Evolutionary conservation across 2,888 invertebrate genomes (phyloP), one percentile per base, ranked within the genome.

Genomic region (Physocephala rufipes): DNA sequence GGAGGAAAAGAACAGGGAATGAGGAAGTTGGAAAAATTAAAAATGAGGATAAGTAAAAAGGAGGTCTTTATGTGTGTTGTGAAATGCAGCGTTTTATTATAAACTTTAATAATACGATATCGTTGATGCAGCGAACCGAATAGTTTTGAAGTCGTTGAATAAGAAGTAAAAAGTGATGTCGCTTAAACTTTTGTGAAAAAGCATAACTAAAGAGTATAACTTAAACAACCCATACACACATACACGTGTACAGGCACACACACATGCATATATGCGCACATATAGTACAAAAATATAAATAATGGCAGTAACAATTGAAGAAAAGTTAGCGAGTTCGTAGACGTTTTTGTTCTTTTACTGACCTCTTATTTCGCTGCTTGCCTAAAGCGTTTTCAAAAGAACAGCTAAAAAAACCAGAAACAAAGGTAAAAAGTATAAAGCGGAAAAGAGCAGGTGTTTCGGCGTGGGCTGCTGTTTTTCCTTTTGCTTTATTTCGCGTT

Each of bases 1-100:
- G 1, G 53, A 49, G 21, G 12, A 71, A 61, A 62, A 19, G 9
- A 66, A 47, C 1, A 55, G 15, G 19, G 16, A 43, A 59, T n/a
- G 12, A 43, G 36, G 36, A 36, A 7, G n/a, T n/a, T 19, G 15
- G 21, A 0, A 53, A 36, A 26, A 58, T 7, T 58, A 24, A 64
- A 49, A 64, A 58, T 58, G 28, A 28, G 30, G 16, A 24, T 21
- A 53, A 36, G 66, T 70, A 67, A 69, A 73, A 73, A 69, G 61
- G 62, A 68, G 62, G 66, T 55, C 55, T 45, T 24, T 24, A 47
- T 21, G 55, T 16, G 59, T 47, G 67, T 55, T 71, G 67, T 49
- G 69, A 73, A 73, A 73, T 70, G 66, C 63, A 55, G 58, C 69
- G 47, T 71, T 69, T 73, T 71, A 73, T 73, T 73, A 70, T 72